A percentile compares a stretch with the other conserved stretches of the same genome.
These are phyloP conservation scores for Aphodius sticticus DNA, from an alignment of 2,888 invertebrate species.

Conservation along the genomic window DNA sequence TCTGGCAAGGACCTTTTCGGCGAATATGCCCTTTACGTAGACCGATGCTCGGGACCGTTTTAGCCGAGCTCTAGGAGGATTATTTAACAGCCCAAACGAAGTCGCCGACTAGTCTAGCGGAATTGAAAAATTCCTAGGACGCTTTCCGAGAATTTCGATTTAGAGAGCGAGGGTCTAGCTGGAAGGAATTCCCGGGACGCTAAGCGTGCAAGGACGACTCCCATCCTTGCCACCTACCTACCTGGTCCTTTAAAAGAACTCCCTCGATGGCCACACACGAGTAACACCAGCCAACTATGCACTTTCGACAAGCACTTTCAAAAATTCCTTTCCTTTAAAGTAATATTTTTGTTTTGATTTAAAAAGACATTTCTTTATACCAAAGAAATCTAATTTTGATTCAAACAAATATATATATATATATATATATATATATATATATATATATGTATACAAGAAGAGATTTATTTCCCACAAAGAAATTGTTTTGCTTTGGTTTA, in stretches of 20 bases:
- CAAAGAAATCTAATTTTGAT: too few relatives aligned
- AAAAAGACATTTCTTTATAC: too few relatives aligned
- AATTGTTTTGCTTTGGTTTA: too few relatives aligned
- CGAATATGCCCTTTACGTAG: neutral
- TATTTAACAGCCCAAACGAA: slow-evolving; percentile 27
- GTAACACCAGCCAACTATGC: neutral
- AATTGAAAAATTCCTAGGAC: slow-evolving; percentile 51
- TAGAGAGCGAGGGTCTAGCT: slow-evolving; percentile 37
- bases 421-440: too few relatives aligned
- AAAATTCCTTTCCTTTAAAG: too few relatives aligned
- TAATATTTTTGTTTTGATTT: too few relatives aligned
- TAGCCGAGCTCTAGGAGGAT: slow-evolving; percentile 15
- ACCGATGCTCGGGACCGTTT: neutral
- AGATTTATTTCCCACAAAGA: too few relatives aligned
- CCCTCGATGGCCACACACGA: slow-evolving; percentile 6
- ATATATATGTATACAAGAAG: too few relatives aligned
- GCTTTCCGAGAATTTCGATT: slow-evolving; percentile 52
- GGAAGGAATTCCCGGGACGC: slow-evolving; percentile 29
- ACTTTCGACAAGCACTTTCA: slow-evolving; percentile 7
- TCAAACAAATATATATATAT: too few relatives aligned
- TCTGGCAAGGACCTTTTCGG: neutral
- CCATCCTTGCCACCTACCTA: slow-evolving; percentile 17
- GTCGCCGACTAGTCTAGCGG: slow-evolving; percentile 52
- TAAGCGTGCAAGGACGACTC: neutral
- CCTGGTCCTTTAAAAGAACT: slow-evolving; percentile 12